Percentiles rank a stretch among this genome's conserved stretches.
These are phyloP conservation scores for Eulemur coronatus DNA, from an alignment of 2,797 vertebrate genomes.

Conservation along the genomic window DNA sequence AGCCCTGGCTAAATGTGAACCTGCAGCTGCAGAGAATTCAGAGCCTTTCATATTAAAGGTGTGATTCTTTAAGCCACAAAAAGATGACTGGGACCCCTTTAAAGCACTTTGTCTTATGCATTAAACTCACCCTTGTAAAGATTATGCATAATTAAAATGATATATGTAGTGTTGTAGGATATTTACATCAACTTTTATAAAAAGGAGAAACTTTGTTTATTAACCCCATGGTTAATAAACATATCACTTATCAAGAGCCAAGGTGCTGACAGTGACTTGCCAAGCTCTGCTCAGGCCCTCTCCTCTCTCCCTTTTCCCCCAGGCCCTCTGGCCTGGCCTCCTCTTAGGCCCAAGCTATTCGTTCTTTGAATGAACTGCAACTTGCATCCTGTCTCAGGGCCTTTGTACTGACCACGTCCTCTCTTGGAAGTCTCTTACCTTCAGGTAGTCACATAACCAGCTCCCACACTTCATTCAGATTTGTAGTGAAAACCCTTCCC, in stretches of 20 bases:
- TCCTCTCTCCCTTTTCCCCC: not conserved
- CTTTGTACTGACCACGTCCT: not conserved
- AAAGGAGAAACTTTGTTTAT: not conserved
- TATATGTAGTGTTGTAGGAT: not conserved
- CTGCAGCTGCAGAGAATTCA: not conserved
- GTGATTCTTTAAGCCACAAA: not conserved
- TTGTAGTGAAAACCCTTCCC: not conserved
- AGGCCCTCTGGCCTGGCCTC: not conserved
- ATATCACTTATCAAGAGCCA: not conserved
- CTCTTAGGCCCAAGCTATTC: not conserved
- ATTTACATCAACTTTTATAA: not conserved
- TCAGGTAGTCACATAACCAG: not conserved
- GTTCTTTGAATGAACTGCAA: not conserved
- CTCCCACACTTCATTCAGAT: not conserved
- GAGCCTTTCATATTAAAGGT: not conserved
- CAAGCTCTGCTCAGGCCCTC: not conserved
- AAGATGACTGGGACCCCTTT: not conserved
- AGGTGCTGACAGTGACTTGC: not conserved
- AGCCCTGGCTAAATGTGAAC: not conserved
- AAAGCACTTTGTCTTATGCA: not conserved
- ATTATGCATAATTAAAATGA: not conserved
- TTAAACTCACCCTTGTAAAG: not conserved
- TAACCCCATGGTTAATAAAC: not conserved
- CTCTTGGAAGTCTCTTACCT: not conserved
- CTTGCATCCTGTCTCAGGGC: not conserved